A percentile compares a stretch with the other conserved stretches of the same genome.
These are phyloP conservation scores for Dinomys branickii DNA, from an alignment of 2,113 vertebrate genomes.

Conservation along the genomic window DNA sequence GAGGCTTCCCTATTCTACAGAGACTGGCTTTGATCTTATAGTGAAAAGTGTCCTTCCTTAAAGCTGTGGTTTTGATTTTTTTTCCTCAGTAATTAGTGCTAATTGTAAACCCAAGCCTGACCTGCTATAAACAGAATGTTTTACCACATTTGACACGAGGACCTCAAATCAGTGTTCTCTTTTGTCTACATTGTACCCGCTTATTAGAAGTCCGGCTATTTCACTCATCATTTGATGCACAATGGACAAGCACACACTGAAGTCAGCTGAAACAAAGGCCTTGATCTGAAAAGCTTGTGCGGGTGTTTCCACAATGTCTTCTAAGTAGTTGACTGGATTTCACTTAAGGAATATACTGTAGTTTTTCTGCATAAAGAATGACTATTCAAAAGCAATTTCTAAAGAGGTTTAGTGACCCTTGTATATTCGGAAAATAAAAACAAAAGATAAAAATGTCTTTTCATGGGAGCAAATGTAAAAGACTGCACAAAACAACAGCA, in stretches of 20 bases:
- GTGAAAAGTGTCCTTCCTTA: conserved; percentile 89
- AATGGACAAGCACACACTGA: conserved; percentile 81
- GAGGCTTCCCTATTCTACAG: conserved; percentile 88
- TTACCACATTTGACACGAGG: conserved; percentile 87
- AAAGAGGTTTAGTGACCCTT: conserved; percentile 78
- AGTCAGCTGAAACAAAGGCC: conserved; percentile 83
- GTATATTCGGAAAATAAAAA: conserved; percentile 80
- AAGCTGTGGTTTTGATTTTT: conserved; percentile 88
- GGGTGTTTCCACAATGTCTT: conserved; percentile 70
- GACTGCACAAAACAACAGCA: conserved; percentile 63
- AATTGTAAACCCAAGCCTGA: conserved; percentile 88
- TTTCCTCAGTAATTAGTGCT: conserved; percentile 88
- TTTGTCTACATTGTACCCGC: conserved; percentile 89
- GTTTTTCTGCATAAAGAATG: conserved; percentile 73
- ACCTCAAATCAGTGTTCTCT: conserved; percentile 86
- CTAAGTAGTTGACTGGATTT: conserved; percentile 75
- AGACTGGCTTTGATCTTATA: conserved; percentile 90
- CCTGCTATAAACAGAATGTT: conserved; percentile 87
- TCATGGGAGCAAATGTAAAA: conserved; percentile 69
- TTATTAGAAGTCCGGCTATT: conserved; percentile 85
- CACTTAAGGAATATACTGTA: conserved; percentile 76
- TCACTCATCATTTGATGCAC: conserved; percentile 85
- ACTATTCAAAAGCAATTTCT: conserved; percentile 70
- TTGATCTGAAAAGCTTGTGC: conserved; percentile 78
- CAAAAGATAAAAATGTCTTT: conserved; percentile 81